Evolutionary conservation across 2,888 invertebrate species (phyloP), one percentile per base, ranked within the genome.

Genomic region (Orthosia cruda): DNA sequence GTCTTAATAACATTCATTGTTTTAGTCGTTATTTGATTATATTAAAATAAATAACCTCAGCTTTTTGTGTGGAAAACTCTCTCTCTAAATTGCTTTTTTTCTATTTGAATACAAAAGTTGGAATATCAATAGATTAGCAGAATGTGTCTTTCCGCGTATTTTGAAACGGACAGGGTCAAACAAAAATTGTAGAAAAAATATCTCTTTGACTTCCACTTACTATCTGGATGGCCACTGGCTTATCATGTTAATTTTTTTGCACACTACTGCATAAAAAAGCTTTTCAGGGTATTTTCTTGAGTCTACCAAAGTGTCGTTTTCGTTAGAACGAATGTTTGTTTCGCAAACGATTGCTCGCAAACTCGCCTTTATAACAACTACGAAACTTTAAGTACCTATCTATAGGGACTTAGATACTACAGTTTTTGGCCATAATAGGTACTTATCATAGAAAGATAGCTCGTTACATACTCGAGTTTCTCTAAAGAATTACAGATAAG

Each of bases 281-380:
- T 62, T 63, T 23, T 18, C 23, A 13, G 18, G 18, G 9, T 13
- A 23, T 47, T 4, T 49, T 18, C 18, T 23, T 15, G 49, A 62
- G 2, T 67, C 4, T 11, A 68, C 15, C 16, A 45, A 45, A 45
- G 23, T 11, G 15, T 71, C 16, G 13, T 20, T 18, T 70, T 45
- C n/a, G 1, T 16, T 5, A 1, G 12, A 45, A 32, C n/a, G 11
- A 58, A n/a, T 2, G 4, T 52, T 23, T 23, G 3, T 4, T 26
- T 15, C 15, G 5, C 11, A 7, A 49, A 50, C 12, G 5, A 55
- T 40, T 26, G 47, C 13, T 47, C 18, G 13, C 26, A n/a, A 45
- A n/a, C 16, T 3, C n/a, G 50, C n/a, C 57, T 71, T 71, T 49
- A 40, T 23, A 50, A 20, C 40, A 47, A 40, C 4, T 72, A 4